Conservation (phyloP, 2,888 invertebrate species). For the Mystacides longicornis region DNA sequence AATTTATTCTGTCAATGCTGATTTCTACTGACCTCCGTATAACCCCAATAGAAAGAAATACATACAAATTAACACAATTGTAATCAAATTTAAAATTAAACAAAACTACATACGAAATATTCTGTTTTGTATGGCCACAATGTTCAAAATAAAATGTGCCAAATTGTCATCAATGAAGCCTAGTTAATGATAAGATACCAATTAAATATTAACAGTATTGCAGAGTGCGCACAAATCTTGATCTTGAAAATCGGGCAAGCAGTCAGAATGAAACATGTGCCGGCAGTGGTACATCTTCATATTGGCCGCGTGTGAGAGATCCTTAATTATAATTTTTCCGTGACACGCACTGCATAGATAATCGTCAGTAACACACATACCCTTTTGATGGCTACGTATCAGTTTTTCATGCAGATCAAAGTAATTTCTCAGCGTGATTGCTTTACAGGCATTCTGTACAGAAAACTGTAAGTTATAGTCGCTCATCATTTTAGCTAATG, state of each 20-base stretch:
- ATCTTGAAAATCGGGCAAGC: slow-evolving; percentile 52
- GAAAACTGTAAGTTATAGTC: slow-evolving; percentile 92
- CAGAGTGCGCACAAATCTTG: slow-evolving; percentile 35
- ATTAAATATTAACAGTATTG: slow-evolving; percentile 23
- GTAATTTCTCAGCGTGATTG: slow-evolving; percentile 85
- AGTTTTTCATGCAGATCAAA: slow-evolving; percentile 79
- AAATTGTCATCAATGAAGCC: neutral
- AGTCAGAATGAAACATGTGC: slow-evolving; percentile 83
- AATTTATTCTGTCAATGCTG: too few relatives aligned
- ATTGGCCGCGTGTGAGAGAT: slow-evolving; percentile 60
- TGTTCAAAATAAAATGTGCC: neutral
- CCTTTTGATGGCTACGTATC: slow-evolving; percentile 69
- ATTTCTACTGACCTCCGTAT: too few relatives aligned
- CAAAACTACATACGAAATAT: too few relatives aligned
- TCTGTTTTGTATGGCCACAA: neutral
- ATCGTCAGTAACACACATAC: slow-evolving; percentile 67
- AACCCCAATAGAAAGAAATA: too few relatives aligned
- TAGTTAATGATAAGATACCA: neutral
- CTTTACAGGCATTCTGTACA: slow-evolving; percentile 82
- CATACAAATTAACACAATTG: too few relatives aligned
- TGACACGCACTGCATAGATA: slow-evolving; percentile 74
- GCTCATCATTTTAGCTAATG: slow-evolving; percentile 89
- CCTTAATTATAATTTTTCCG: slow-evolving; percentile 66
- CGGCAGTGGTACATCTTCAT: slow-evolving; percentile 80
- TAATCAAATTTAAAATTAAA: too few relatives aligned